Base-by-base conservation (phyloP, 1,140 invertebrate species). In the Druon quercuslanigerum region DNA sequence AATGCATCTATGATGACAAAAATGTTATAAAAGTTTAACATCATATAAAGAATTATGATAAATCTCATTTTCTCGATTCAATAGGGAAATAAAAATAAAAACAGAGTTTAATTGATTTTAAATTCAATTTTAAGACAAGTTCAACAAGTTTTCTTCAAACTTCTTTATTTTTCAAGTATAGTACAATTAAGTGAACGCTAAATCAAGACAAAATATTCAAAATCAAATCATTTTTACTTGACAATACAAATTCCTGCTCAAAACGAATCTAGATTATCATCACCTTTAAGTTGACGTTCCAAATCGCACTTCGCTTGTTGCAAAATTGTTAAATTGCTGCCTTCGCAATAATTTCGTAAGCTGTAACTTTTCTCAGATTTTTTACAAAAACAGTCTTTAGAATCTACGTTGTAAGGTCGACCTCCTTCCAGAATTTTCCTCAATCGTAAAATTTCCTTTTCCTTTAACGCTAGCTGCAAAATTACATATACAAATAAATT, bases 391-490 rank as follows among this genome's bases (percentile, higher is more conserved):
- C 92, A 94, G 81, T 95, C 94, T 86, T 92, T 93, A 81, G 83
- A 91, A 50, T 94, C 83, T 3, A 92, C 93, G 70, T 84, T 84
- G 71, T 93, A 84, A 0, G 94, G 92, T 84, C 93, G 91, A 33
- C 94, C 94, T 74, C 93, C 93, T 90, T 95, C 94, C 74, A 95
- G 84, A 82, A 95, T 87, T 75, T 92, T 92, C 85, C 92, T 93
- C 50, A 95, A 84, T 70, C 94, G 90, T 46, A 91, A 80, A 80
- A 95, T 94, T 92, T 95, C 94, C 85, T 93, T 93, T 79, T 95
- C 94, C 75, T 90, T 91, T 0, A 78, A 56, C 7, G 85, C 72
- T 56, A 92, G 72, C 89, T 92, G 70, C 5, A 83, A 84, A 71
- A 71, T 16, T 13, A 50, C 51, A 60, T 51, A 51, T 17, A 17